phyloP scores from a whole-genome alignment of 2,797 vertebrate genomes.

The Psittacula derbiana region DNA sequence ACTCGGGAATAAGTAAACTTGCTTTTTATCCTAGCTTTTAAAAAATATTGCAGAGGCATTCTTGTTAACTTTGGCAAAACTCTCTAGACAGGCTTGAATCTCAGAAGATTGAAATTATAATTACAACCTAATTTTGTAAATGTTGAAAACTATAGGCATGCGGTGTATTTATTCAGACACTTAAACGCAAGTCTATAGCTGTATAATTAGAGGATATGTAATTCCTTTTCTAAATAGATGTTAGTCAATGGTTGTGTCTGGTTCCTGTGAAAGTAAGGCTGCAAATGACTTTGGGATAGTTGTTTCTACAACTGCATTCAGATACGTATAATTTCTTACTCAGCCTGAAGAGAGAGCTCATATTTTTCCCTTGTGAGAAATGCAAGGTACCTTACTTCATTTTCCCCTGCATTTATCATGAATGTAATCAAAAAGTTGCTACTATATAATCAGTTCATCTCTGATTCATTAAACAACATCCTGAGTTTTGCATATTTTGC shows the following conservation, averaged over 20 bases:
- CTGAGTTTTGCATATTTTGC: not conserved
- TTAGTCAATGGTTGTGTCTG: not conserved
- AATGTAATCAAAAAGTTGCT: not conserved
- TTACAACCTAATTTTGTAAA: not conserved
- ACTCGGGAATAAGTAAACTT: not conserved
- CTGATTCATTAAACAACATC: not conserved
- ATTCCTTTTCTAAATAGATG: not conserved
- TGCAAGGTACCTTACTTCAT: not conserved
- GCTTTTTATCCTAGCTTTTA: not conserved
- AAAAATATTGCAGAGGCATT: not conserved
- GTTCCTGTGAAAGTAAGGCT: not conserved
- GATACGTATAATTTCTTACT: not conserved
- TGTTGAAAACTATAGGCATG: not conserved
- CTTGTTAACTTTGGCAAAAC: not conserved
- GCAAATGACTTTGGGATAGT: not conserved
- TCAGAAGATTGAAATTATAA: not conserved
- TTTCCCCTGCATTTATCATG: not conserved
- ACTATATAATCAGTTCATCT: not conserved
- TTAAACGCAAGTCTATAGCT: not conserved
- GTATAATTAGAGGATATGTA: not conserved
- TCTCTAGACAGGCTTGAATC: not conserved
- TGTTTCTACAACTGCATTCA: not conserved
- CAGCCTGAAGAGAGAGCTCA: not conserved
- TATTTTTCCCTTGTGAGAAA: not conserved
- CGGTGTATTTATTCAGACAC: not conserved